Evolutionary conservation across 1,140 invertebrate genomes (phyloP).

Genomic region (Zeugodacus cucurbitae): DNA sequence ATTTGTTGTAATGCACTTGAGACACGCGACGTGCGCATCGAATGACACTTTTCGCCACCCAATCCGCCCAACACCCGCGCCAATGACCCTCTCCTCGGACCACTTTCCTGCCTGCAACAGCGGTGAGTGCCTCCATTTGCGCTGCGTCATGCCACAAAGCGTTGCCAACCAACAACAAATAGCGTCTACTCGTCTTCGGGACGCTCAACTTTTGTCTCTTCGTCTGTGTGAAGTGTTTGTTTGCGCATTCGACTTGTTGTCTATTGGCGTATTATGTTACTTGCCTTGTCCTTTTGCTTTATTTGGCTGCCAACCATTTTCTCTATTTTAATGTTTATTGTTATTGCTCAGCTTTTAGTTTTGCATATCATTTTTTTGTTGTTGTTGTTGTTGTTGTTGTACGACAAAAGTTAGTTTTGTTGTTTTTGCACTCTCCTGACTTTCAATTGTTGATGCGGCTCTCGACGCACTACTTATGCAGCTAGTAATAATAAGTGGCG

Average conservation of each 20-base stretch:
- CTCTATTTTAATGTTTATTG: not conserved
- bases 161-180: not conserved
- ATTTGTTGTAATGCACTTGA: slow-evolving; percentile 13
- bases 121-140: not conserved
- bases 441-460: slow-evolving; percentile 15
- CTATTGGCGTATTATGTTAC: not conserved
- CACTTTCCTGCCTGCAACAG: not conserved
- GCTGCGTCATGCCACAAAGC: not conserved
- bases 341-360: not conserved
- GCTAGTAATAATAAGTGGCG: slow-evolving; percentile 39
- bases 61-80: not conserved
- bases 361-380: not conserved
- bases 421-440: not conserved
- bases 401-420: not conserved
- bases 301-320: not conserved
- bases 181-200: not conserved
- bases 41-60: not conserved
- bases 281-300: not conserved
- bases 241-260: not conserved
- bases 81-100: not conserved
- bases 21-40: not conserved
- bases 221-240: not conserved
- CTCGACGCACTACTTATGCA: slow-evolving; percentile 14
- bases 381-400: not conserved
- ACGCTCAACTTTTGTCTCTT: not conserved